phyloP scores from a whole-genome alignment of 2,888 invertebrate genomes.

The Tetranychus truncatus region DNA sequence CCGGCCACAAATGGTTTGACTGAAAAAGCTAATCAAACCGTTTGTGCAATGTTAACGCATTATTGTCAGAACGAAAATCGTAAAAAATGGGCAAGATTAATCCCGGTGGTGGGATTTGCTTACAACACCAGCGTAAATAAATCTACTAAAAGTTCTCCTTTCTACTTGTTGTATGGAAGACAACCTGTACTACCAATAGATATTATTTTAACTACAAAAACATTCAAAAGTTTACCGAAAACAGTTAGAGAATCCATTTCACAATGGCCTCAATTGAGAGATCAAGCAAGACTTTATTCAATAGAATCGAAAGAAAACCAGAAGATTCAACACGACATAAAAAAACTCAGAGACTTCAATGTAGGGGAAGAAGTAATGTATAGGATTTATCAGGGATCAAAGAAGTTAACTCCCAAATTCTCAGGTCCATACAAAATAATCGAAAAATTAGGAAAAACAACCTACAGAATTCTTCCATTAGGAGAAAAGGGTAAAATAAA shows the following conservation, averaged over 20 bases:
- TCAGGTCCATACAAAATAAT: no score
- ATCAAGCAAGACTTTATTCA: not conserved
- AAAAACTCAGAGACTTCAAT: no score
- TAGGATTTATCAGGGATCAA: no score
- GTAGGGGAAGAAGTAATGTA: no score
- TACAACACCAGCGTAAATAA: conserved; percentile 16
- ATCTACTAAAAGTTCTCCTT: conserved; percentile 10
- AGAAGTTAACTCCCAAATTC: no score
- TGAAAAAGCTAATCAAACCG: no score
- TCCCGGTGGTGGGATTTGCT: conserved; percentile 14
- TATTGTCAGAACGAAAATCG: conserved; percentile 13
- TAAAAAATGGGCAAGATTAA: conserved; percentile 15
- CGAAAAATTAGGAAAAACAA: no score
- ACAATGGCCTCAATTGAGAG: not conserved
- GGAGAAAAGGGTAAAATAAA: no score
- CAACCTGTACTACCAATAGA: not conserved
- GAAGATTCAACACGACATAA: not conserved
- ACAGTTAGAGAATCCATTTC: not conserved
- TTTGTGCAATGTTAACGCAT: conserved; percentile 10
- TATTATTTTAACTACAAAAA: no score
- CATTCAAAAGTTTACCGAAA: not conserved
- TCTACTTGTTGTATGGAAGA: not conserved
- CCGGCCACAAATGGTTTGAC: no score
- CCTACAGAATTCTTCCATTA: no score
- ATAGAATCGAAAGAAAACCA: not conserved